Evolutionary conservation across 1,140 invertebrate genomes (phyloP).

Genomic region (Solen grandis): DNA sequence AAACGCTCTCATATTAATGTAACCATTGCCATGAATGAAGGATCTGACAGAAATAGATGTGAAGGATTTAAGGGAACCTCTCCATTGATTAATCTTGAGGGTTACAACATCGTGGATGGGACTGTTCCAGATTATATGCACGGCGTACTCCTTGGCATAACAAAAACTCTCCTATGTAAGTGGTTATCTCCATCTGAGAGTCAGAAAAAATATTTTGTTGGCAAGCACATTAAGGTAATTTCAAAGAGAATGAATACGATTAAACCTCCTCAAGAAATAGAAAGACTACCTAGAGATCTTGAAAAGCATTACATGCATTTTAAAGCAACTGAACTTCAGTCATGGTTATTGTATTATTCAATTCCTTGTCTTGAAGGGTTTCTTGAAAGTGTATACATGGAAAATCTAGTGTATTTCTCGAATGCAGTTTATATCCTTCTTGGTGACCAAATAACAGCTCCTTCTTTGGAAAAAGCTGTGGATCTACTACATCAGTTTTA

Average conservation of each 20-base stretch:
- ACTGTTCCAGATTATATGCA: slow-evolving; percentile 57
- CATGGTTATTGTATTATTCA: slow-evolving; percentile 42
- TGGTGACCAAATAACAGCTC: slow-evolving; percentile 39
- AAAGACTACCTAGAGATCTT: slow-evolving; percentile 54
- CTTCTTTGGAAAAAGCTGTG: slow-evolving; percentile 9
- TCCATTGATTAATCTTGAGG: slow-evolving; percentile 15
- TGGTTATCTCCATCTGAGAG: slow-evolving; percentile 48
- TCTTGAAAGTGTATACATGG: slow-evolving; percentile 27
- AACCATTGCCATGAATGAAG: slow-evolving; percentile 3
- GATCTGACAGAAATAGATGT: slow-evolving; percentile 9
- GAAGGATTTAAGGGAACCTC: slow-evolving; percentile 50
- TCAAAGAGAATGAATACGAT: slow-evolving; percentile 35
- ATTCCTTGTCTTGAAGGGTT: slow-evolving; percentile 34
- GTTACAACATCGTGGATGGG: slow-evolving; percentile 51
- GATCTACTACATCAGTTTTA: slow-evolving; percentile 47
- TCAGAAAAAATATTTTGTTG: slow-evolving; percentile 53
- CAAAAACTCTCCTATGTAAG: slow-evolving; percentile 41
- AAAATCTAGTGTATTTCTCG: slow-evolving; percentile 36
- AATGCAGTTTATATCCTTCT: slow-evolving; percentile 48
- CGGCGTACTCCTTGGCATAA: slow-evolving; percentile 49
- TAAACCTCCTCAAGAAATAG: slow-evolving; percentile 48
- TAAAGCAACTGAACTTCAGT: slow-evolving; percentile 55
- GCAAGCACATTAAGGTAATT: slow-evolving; percentile 44
- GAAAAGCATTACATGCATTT: slow-evolving; percentile 58
- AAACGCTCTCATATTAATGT: slow-evolving; percentile 6